A percentile compares a stretch with the other conserved stretches of the same genome.
Evolutionary conservation across 1,140 invertebrate genomes (phyloP).

Genomic region (Reticulitermes speratus): DNA sequence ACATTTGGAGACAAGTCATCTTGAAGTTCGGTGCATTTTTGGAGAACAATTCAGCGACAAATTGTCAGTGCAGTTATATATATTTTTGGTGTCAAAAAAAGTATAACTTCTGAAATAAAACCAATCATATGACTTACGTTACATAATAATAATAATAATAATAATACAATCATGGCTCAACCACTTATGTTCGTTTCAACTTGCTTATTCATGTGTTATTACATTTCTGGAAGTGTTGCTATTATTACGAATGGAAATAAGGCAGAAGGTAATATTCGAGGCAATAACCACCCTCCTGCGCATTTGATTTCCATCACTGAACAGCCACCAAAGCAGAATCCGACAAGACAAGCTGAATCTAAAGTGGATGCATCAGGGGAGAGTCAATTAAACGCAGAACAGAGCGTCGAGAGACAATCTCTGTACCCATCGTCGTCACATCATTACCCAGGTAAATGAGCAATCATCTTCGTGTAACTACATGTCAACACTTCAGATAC

Average conservation of each 20-base stretch:
- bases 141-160: not conserved
- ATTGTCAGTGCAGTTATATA: not conserved
- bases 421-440: not conserved
- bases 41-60: not conserved
- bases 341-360: constrained; percentile 24
- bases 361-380: constrained; percentile 20
- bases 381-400: not conserved
- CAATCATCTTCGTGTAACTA: not conserved
- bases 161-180: not conserved
- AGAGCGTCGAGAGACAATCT: not conserved
- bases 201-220: not conserved
- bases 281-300: not conserved
- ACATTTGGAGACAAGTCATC: not conserved
- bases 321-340: not conserved
- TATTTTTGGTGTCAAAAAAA: not conserved
- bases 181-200: not conserved
- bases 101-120: too few species aligned
- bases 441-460: not conserved
- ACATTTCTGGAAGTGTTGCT: not conserved
- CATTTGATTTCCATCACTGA: constrained; percentile 7
- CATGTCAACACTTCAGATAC: not conserved
- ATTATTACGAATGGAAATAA: constrained; percentile 5
- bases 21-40: not conserved
- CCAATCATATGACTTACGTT: not conserved
- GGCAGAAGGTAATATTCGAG: not conserved